phyloP scores from a whole-genome alignment of 2,113 vertebrate genomes.

The Takifugu flavidus region DNA sequence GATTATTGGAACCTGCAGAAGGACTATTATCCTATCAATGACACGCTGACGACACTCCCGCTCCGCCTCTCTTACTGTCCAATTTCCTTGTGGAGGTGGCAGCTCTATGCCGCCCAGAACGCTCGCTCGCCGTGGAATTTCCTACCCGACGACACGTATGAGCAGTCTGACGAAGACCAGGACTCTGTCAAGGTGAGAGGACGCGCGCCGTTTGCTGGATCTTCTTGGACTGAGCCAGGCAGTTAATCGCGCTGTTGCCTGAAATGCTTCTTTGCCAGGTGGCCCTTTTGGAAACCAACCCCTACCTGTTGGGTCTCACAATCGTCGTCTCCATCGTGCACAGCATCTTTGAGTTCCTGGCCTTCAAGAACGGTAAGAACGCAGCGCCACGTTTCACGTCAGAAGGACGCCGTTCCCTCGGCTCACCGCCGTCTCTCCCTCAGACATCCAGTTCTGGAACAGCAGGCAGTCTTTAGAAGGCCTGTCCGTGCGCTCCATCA shows the following conservation, averaged over 20 bases:
- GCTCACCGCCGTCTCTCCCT: neutral
- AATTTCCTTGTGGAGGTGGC: conserved; percentile 94
- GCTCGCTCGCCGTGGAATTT: conserved; percentile 92
- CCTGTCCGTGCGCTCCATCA: conserved; percentile 90
- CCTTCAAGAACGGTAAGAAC: conserved; percentile 90
- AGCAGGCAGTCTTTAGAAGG: conserved; percentile 95
- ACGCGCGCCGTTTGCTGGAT: neutral
- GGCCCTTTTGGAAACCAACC: conserved; percentile 92
- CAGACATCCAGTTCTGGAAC: conserved; percentile 99
- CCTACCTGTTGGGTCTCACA: conserved; percentile 89
- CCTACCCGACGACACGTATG: conserved; percentile 88
- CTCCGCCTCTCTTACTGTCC: conserved; percentile 88
- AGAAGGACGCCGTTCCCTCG: neutral
- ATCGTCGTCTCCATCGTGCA: conserved; percentile 93
- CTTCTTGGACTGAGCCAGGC: neutral
- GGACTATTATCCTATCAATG: conserved; percentile 91
- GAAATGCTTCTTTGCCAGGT: conserved; percentile 68
- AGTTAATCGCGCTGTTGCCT: neutral
- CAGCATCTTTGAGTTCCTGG: conserved; percentile 94
- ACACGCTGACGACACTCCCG: conserved; percentile 78
- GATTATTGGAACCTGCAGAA: conserved; percentile 99
- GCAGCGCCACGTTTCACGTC: neutral
- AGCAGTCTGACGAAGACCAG: conserved; percentile 95
- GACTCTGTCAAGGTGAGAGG: conserved; percentile 89
- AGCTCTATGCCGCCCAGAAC: conserved; percentile 92